These are phyloP conservation scores for Rugalucina vietnamica DNA, from an alignment of 2,888 invertebrate genomes.

Conservation along the genomic window DNA sequence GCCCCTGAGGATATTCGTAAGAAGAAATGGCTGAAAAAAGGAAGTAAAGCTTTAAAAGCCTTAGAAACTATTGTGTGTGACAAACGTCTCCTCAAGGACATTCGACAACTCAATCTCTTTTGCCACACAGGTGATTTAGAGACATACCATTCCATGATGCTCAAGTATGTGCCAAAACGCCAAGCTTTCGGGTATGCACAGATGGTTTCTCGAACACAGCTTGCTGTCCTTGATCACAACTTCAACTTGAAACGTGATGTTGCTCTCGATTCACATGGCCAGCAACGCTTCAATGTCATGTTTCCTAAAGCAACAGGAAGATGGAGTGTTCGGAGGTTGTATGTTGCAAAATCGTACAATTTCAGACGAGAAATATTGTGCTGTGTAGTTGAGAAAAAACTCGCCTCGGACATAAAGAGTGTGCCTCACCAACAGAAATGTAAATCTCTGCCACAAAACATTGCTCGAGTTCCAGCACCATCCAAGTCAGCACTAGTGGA, in stretches of 20 bases:
- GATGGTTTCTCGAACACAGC: conserved; percentile 18
- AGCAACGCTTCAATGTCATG: background rate
- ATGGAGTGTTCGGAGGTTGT: conserved; percentile 1
- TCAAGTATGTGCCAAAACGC: conserved; percentile 31
- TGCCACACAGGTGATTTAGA: conserved; percentile 35
- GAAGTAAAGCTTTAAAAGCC: conserved; percentile 12
- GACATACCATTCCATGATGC: conserved; percentile 22
- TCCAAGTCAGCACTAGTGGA: background rate
- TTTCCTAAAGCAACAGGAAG: background rate
- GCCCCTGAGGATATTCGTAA: background rate
- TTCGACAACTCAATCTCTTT: conserved; percentile 17
- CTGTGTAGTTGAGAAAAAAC: background rate
- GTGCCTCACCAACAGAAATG: background rate
- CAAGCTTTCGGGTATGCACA: background rate
- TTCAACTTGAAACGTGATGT: conserved; percentile 6
- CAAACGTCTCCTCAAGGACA: background rate
- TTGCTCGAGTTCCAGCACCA: too few relatives aligned
- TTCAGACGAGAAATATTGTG: background rate
- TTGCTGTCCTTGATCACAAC: conserved; percentile 22
- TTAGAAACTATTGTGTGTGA: conserved; percentile 7
- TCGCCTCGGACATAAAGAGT: background rate
- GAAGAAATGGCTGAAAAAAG: conserved; percentile 22
- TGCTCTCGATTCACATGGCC: background rate
- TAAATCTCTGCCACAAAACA: background rate
- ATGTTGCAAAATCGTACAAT: background rate